Base-by-base conservation (phyloP, 1,140 invertebrate species). In the Scaptomyza graminum region DNA sequence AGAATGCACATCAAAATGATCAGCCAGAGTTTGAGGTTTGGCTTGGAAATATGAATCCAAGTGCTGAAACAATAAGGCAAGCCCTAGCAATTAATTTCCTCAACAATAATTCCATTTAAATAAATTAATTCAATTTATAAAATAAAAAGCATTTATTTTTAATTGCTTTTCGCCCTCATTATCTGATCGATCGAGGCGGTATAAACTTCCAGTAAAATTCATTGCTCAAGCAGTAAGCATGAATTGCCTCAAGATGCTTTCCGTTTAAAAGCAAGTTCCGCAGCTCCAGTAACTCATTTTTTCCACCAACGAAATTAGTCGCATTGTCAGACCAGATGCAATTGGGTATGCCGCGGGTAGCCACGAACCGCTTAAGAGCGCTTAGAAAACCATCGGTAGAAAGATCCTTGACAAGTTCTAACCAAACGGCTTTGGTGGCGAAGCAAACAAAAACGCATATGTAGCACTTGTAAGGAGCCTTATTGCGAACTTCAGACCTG, bases 311-410 rank as follows among this genome's bases (percentile, higher is more conserved):
- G 52, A 92, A 92, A 25, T 90, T 92, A 13, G 83, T 91, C 0
- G 88, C 92, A 52, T 91, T 89, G 52, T 93, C 92, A 9, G 79
- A 90, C 49, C 74, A 77, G 31, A 92, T 77, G 5, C 62, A 31
- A 2, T 5, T n/a, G n/a, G n/a, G n/a, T n/a, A n/a, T 18, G 50
- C 90, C 91, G 54, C 92, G 47, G 8, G 83, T 61, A 13, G 74
- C 28, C 6, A 85, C 66, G 65, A 92, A 92, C 22, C 90, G 57
- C 22, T 50, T 69, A 16, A 92, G 82, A 0, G 90, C 81, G 13
- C 78, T 72, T 3, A 92, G 37, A 39, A 92, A 91, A 11, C 73
- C 56, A 34, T 68, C 54, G 3, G 90, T 80, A 7, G 78, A 67
- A 4, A 91, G 31, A 71, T 82, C 79, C 11, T 57, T 64, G 0